Evolutionary conservation across 1,140 invertebrate species (phyloP).

Genomic region (Pseudachorutes palmiensis): DNA sequence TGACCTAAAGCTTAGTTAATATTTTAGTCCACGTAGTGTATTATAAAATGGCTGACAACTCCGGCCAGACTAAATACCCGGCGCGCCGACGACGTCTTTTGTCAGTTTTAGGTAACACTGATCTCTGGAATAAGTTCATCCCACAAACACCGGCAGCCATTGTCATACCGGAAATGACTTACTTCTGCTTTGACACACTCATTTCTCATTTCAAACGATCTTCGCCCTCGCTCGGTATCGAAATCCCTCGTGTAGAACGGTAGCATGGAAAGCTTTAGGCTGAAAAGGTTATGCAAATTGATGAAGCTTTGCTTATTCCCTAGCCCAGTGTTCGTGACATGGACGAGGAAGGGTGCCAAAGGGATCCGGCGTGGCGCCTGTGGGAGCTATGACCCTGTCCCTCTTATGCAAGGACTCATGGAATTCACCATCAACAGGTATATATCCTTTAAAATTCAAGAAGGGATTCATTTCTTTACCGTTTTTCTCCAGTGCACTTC

Average conservation of each 20-base stretch:
- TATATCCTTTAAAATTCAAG: not conserved
- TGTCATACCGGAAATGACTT: not conserved
- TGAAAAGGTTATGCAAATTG: not conserved
- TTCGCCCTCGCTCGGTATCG: not conserved
- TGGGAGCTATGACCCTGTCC: not conserved
- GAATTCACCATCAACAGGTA: not conserved
- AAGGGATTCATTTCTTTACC: not conserved
- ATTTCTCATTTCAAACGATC: not conserved
- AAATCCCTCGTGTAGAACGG: not conserved
- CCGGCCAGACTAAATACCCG: not conserved
- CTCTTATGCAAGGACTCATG: not conserved
- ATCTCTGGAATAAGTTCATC: not conserved
- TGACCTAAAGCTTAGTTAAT: not conserved
- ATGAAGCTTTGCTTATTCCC: not conserved
- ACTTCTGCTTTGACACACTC: not conserved
- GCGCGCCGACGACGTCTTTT: not conserved
- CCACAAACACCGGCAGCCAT: not conserved
- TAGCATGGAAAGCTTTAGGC: not conserved
- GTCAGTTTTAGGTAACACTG: not conserved
- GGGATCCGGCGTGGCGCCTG: not conserved
- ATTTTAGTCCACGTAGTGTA: not conserved
- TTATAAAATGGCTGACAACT: not conserved
- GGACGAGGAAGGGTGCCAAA: not conserved
- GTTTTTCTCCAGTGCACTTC: not conserved
- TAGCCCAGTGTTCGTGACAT: constrained; percentile 5